A percentile compares a stretch with the other conserved stretches of the same genome.
These are phyloP conservation scores for Melikaiella ostensackeni DNA, from an alignment of 2,888 invertebrate genomes.

Conservation along the genomic window DNA sequence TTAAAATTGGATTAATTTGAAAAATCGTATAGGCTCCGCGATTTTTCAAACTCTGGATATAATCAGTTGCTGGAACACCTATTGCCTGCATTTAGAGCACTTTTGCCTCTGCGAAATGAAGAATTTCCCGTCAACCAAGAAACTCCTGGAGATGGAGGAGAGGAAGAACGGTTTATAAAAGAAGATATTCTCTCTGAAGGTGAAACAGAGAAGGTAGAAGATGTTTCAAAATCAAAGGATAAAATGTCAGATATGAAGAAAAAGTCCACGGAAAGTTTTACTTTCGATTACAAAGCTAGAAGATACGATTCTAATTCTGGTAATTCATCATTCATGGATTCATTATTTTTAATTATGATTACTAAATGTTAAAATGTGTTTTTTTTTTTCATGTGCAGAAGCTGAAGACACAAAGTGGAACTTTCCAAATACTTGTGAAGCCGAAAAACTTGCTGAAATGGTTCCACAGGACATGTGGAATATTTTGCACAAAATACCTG, in stretches of 20 bases:
- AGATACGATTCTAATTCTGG: not conserved
- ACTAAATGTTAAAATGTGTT: not conserved
- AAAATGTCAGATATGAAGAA: constrained; percentile 34
- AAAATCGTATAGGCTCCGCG: constrained; percentile 5
- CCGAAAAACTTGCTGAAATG: not conserved
- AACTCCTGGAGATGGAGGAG: not conserved
- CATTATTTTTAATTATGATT: not conserved
- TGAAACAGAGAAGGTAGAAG: constrained; percentile 21
- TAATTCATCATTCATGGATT: not conserved
- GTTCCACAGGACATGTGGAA: constrained; percentile 32
- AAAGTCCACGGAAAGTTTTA: constrained; percentile 14
- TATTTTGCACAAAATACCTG: constrained; percentile 14
- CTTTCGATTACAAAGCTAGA: constrained; percentile 6
- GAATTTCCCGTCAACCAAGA: not conserved
- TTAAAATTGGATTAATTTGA: not conserved
- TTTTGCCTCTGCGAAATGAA: not conserved
- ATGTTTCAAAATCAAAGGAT: constrained; percentile 24
- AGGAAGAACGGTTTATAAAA: not conserved
- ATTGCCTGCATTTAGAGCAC: constrained; percentile 5
- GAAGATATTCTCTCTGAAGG: not conserved
- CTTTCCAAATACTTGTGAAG: too few relatives aligned
- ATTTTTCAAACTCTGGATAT: constrained; percentile 11
- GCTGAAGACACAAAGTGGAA: not conserved
- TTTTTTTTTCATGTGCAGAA: not conserved
- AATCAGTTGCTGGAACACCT: constrained; percentile 2